Evolutionary conservation across 2,888 invertebrate species (phyloP).

Genomic region (Acronicta psi): DNA sequence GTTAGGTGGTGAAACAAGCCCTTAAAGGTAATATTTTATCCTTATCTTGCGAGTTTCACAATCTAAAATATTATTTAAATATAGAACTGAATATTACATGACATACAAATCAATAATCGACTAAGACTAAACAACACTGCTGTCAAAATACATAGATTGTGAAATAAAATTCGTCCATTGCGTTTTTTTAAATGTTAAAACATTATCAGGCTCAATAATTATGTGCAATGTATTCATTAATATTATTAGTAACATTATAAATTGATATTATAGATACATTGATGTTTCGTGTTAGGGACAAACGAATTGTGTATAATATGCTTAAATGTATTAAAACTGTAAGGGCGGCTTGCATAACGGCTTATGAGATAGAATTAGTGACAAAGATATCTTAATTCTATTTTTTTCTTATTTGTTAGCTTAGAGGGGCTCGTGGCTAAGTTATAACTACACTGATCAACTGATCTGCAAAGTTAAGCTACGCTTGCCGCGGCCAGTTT

Average conservation of each 20-base stretch:
- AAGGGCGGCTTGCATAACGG: not conserved
- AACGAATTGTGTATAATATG: constrained; percentile 51
- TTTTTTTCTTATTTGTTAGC: no score
- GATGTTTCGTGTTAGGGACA: constrained; percentile 43
- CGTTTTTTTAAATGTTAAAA: constrained; percentile 44
- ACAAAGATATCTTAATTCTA: no score
- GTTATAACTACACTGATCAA: no score
- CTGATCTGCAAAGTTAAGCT: no score
- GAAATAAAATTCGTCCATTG: constrained; percentile 60
- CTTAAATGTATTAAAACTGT: constrained; percentile 35
- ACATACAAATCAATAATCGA: constrained; percentile 38
- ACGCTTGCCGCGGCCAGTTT: no score
- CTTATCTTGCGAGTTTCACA: constrained; percentile 10
- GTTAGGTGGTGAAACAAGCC: no score
- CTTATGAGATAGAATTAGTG: not conserved
- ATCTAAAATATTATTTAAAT: constrained; percentile 8
- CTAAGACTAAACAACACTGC: constrained; percentile 31
- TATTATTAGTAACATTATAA: constrained; percentile 32
- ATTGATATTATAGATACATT: constrained; percentile 47
- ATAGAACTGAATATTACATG: constrained; percentile 36
- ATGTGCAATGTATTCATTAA: constrained; percentile 41
- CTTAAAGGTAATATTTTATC: not conserved
- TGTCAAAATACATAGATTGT: constrained; percentile 53
- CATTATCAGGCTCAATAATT: constrained; percentile 53
- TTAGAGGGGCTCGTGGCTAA: no score